Conservation (phyloP, 2,888 invertebrate genomes). For the Aphidius colemani region DNA sequence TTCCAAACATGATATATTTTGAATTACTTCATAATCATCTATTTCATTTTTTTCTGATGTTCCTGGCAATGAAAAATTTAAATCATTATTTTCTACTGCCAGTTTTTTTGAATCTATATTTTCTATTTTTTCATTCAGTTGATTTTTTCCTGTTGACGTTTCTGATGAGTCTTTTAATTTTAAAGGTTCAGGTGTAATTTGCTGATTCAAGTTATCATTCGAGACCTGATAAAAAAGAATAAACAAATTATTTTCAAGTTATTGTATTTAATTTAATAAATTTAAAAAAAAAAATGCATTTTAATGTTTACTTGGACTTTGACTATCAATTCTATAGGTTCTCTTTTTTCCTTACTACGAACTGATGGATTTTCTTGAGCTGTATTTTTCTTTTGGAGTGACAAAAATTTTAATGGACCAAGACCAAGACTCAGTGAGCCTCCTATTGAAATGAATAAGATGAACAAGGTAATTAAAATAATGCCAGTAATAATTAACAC, state of each 20-base stretch:
- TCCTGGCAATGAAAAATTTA: neutral
- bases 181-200: neutral
- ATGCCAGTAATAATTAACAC: constrained; percentile 30
- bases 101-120: neutral
- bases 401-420: constrained; percentile 40
- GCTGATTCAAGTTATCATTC: neutral
- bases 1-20: neutral
- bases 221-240: neutral
- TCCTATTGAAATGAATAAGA: constrained; percentile 37
- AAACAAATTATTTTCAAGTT: neutral
- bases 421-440: constrained; percentile 41
- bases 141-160: neutral
- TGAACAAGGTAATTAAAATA: constrained; percentile 19
- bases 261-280: neutral
- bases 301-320: constrained; percentile 35
- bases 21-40: constrained; percentile 3
- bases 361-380: constrained; percentile 8
- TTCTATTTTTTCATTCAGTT: neutral
- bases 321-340: constrained; percentile 38
- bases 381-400: constrained; percentile 25
- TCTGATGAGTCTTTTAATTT: neutral
- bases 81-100: constrained; percentile 6
- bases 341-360: constrained; percentile 30
- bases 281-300: constrained; percentile 7
- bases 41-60: neutral